phyloP scores from a whole-genome alignment of 2,113 vertebrate species.

The Orientallactaga bullata region DNA sequence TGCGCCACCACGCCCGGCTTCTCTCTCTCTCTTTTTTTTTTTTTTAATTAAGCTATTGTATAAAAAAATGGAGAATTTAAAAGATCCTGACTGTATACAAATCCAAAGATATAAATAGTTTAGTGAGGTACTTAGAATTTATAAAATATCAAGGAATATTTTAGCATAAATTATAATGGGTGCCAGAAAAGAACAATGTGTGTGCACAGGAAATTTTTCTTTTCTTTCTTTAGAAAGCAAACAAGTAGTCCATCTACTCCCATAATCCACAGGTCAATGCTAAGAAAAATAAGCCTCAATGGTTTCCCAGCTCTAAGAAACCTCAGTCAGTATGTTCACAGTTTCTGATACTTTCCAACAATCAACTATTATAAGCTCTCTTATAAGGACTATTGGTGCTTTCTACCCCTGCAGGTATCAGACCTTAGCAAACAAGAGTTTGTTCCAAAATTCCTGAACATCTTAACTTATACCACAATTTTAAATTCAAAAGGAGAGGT shows the following conservation, averaged over 20 bases:
- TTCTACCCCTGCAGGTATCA: neutral
- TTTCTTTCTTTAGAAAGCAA: neutral
- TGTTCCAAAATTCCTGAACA: neutral
- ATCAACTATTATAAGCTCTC: neutral
- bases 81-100: neutral
- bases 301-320: neutral
- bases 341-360: neutral
- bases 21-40: too few species aligned
- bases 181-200: neutral
- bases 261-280: neutral
- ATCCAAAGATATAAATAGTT: neutral
- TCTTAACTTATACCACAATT: neutral
- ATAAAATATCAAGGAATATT: neutral
- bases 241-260: neutral
- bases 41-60: neutral
- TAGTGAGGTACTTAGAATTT: neutral
- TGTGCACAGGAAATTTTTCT: neutral
- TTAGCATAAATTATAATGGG: constrained; percentile 37
- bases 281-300: neutral
- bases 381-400: neutral
- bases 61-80: constrained; percentile 49
- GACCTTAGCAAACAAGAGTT: neutral
- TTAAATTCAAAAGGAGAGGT: neutral
- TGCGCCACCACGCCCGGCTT: too few species aligned
- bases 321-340: neutral